These are phyloP conservation scores for Nesidiocoris tenuis DNA, from an alignment of 2,888 invertebrate genomes.

Conservation along the genomic window DNA sequence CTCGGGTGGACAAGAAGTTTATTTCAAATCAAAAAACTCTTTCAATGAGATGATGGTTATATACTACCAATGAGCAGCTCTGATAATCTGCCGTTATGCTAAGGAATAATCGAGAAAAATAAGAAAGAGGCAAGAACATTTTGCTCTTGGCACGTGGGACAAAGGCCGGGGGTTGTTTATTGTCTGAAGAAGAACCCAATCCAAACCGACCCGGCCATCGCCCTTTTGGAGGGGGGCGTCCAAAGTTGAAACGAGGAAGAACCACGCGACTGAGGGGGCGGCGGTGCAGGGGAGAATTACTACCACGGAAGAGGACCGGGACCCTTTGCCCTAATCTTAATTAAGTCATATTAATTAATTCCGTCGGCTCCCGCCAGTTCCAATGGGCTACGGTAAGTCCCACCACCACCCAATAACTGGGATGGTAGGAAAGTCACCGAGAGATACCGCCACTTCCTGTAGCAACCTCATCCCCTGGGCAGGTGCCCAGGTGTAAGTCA, in stretches of 20 bases:
- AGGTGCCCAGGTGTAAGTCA: not conserved
- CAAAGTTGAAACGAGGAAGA: not conserved
- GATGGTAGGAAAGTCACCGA: conserved; percentile 1
- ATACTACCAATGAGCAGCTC: no score
- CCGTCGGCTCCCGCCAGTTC: conserved; percentile 23
- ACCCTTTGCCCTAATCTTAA: conserved; percentile 32
- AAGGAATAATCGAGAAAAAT: not conserved
- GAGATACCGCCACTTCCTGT: conserved; percentile 22
- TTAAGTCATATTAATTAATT: conserved; percentile 40
- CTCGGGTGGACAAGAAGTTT: no score
- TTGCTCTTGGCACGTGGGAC: not conserved
- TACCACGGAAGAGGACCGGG: not conserved
- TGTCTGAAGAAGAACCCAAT: not conserved
- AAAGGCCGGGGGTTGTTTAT: not conserved
- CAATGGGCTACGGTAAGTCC: conserved; percentile 7
- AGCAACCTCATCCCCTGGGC: conserved; percentile 19
- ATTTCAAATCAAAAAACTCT: no score
- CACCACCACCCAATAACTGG: conserved; percentile 16
- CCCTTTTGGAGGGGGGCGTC: no score
- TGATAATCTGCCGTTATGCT: no score
- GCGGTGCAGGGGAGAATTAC: not conserved
- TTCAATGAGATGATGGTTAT: no score
- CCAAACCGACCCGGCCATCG: not conserved
- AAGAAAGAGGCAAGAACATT: not conserved
- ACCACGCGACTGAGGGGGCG: not conserved